Conservation (phyloP, 2,888 invertebrate genomes). For the Cryptocephalus primarius region DNA sequence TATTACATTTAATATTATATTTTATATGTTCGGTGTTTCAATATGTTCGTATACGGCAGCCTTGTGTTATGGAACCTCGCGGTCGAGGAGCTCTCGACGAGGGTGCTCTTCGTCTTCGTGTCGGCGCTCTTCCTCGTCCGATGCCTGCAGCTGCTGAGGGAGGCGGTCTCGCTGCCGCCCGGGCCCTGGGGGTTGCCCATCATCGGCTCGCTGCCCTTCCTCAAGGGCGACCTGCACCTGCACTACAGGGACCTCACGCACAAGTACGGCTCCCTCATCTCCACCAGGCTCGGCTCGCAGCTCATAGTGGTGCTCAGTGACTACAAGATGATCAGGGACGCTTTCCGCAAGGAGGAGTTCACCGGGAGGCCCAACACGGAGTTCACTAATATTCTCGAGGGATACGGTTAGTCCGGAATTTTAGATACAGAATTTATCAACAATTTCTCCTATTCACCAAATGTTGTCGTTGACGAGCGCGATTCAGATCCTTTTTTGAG, state of each 20-base stretch:
- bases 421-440: too few species aligned
- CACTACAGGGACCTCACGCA: conserved; percentile 66
- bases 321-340: conserved; percentile 73
- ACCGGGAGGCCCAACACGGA: conserved; percentile 80
- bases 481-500: too few species aligned
- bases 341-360: conserved; percentile 77
- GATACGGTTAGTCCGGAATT: conserved; percentile 71
- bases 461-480: too few species aligned
- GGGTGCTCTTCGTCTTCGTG: conserved; percentile 43
- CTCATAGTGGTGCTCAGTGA: conserved; percentile 79
- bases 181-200: conserved; percentile 83
- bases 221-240: conserved; percentile 66
- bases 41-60: conserved; percentile 42
- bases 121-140: conserved; percentile 37
- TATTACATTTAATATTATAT: neutral
- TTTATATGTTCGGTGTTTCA: conserved; percentile 4
- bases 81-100: conserved; percentile 27
- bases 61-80: conserved; percentile 40
- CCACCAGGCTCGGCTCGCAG: conserved; percentile 70
- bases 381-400: conserved; percentile 75
- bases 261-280: conserved; percentile 73
- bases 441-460: too few species aligned
- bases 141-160: conserved; percentile 28
- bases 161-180: conserved; percentile 55
- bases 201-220: conserved; percentile 72